These are phyloP conservation scores for Gallirallus australis DNA, from an alignment of 2,797 vertebrate genomes.

Conservation along the genomic window DNA sequence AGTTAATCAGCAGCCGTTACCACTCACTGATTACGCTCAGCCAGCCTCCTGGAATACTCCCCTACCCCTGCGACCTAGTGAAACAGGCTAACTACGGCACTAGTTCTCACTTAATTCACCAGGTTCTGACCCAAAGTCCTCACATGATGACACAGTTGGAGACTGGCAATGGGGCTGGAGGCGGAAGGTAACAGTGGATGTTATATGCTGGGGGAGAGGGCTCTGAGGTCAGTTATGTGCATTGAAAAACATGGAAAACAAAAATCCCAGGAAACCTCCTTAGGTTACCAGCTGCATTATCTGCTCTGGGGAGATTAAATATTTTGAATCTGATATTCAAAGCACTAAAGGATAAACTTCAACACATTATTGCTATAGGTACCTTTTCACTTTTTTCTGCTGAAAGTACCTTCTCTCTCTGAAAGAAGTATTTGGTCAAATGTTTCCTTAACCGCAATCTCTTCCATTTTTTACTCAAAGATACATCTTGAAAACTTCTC, in stretches of 20 bases:
- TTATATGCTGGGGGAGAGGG: not conserved
- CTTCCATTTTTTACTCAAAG: not conserved
- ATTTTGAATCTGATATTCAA: not conserved
- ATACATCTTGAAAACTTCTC: not conserved
- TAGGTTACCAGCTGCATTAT: not conserved
- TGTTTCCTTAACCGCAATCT: not conserved
- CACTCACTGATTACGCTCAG: not conserved
- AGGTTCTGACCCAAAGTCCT: not conserved
- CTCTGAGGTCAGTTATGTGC: not conserved
- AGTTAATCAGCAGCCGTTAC: slow-evolving; percentile 38
- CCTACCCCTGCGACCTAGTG: not conserved
- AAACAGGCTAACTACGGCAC: not conserved
- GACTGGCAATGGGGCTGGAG: not conserved
- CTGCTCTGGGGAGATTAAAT: not conserved
- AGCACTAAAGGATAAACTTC: not conserved
- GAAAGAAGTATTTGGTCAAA: not conserved
- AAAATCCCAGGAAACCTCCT: not conserved
- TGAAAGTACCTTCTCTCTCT: not conserved
- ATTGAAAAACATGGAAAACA: not conserved
- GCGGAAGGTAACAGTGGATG: not conserved
- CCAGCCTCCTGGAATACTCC: slow-evolving; percentile 6
- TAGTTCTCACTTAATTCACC: not conserved
- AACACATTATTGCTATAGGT: not conserved
- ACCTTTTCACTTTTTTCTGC: not conserved
- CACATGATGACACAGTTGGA: not conserved